Conservation (phyloP, 2,888 invertebrate genomes). For the Eurytoma californica region DNA sequence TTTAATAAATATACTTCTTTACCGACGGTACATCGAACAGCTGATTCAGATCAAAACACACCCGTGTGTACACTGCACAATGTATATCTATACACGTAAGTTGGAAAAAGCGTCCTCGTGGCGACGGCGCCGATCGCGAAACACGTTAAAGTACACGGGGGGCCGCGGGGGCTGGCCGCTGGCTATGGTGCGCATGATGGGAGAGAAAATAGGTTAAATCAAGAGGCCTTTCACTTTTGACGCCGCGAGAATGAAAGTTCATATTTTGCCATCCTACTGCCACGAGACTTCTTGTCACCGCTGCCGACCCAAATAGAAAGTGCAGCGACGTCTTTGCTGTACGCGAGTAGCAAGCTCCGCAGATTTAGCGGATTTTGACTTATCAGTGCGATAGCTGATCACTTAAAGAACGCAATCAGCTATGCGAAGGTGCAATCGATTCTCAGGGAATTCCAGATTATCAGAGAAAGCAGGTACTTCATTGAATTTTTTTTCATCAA, state of each 20-base stretch:
- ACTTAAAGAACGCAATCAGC: background rate
- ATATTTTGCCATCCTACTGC: background rate
- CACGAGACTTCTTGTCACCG: slow-evolving; percentile 12
- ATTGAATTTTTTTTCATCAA: background rate
- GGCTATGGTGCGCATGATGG: slow-evolving; percentile 2
- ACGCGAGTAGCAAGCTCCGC: background rate
- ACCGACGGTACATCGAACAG: slow-evolving; percentile 47
- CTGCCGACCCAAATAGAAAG: slow-evolving; percentile 26
- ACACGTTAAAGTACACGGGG: background rate
- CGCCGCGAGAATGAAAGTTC: slow-evolving; percentile 1
- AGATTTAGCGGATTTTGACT: background rate
- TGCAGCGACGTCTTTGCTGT: background rate
- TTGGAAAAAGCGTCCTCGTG: slow-evolving; percentile 2
- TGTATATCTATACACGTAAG: background rate
- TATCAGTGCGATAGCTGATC: background rate
- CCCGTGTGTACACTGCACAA: no score
- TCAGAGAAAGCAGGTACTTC: slow-evolving; percentile 20
- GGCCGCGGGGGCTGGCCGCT: no score
- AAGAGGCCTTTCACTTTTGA: slow-evolving; percentile 47
- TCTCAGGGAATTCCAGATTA: slow-evolving; percentile 1
- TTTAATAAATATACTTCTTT: slow-evolving; percentile 21
- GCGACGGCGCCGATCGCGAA: background rate
- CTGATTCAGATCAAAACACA: slow-evolving; percentile 53
- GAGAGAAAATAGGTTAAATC: slow-evolving; percentile 50
- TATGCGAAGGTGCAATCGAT: background rate